phyloP scores from a whole-genome alignment of 2,113 vertebrate genomes.

The Pachyramphus minor region DNA sequence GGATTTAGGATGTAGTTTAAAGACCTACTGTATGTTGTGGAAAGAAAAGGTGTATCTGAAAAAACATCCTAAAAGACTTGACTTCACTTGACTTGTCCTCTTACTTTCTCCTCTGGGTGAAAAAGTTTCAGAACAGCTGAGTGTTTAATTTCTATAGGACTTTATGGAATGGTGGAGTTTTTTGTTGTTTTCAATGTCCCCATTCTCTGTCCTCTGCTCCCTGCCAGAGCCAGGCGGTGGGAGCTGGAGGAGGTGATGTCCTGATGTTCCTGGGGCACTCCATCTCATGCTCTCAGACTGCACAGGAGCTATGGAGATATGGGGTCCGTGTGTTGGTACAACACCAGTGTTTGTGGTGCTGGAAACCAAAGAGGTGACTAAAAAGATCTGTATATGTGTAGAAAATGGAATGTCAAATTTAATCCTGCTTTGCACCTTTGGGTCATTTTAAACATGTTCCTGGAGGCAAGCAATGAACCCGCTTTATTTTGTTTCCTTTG shows the following conservation, averaged over 20 bases:
- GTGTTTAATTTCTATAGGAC: neutral
- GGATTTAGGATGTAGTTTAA: neutral
- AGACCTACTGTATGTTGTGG: neutral
- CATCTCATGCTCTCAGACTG: neutral
- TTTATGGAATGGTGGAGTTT: neutral
- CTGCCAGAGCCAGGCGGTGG: neutral
- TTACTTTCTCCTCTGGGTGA: neutral
- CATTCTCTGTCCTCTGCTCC: neutral
- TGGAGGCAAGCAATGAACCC: neutral
- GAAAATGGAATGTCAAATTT: neutral
- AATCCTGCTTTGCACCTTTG: neutral
- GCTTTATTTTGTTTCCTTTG: neutral
- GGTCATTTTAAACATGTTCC: neutral
- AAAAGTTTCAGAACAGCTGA: neutral
- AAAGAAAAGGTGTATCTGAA: neutral
- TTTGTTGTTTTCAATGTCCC: accelerated
- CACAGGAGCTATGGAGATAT: neutral
- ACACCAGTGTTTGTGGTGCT: neutral
- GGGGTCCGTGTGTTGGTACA: accelerated
- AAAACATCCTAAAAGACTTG: neutral
- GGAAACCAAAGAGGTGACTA: neutral
- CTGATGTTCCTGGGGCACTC: neutral
- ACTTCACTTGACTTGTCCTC: neutral
- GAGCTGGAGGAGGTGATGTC: neutral
- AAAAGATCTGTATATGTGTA: neutral